A percentile compares a stretch with the other conserved stretches of the same genome.
Conservation (phyloP, 2,113 vertebrate species). For the Sialia sialis region DNA sequence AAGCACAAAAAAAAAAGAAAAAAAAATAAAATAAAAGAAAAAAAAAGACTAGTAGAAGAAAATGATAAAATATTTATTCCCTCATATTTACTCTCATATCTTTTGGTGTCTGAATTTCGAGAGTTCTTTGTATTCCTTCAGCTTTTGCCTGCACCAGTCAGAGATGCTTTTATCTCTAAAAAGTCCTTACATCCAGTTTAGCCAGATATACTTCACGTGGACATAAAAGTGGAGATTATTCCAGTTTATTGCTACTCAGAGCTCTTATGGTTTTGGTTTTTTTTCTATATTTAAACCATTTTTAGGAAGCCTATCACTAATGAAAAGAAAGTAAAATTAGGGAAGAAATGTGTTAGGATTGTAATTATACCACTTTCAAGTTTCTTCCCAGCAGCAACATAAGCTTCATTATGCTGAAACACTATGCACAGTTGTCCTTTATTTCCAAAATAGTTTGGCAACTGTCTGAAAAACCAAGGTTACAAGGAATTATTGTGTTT, state of each 20-base stretch:
- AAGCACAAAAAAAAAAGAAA: neutral
- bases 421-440: neutral
- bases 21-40: too few species aligned
- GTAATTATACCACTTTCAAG: neutral
- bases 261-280: accelerated
- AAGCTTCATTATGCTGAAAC: neutral
- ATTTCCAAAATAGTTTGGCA: neutral
- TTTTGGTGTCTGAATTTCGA: neutral
- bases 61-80: neutral
- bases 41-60: neutral
- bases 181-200: neutral
- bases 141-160: neutral
- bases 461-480: neutral
- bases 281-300: neutral
- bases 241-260: neutral
- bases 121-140: neutral
- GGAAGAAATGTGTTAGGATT: neutral
- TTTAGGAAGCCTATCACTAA: neutral
- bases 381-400: neutral
- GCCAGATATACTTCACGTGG: neutral
- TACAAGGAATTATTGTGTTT: neutral
- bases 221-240: neutral
- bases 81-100: neutral
- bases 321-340: neutral
- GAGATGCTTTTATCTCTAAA: neutral